Evolutionary conservation across 2,113 vertebrate genomes (phyloP).

Genomic region (Odontesthes bonariensis): DNA sequence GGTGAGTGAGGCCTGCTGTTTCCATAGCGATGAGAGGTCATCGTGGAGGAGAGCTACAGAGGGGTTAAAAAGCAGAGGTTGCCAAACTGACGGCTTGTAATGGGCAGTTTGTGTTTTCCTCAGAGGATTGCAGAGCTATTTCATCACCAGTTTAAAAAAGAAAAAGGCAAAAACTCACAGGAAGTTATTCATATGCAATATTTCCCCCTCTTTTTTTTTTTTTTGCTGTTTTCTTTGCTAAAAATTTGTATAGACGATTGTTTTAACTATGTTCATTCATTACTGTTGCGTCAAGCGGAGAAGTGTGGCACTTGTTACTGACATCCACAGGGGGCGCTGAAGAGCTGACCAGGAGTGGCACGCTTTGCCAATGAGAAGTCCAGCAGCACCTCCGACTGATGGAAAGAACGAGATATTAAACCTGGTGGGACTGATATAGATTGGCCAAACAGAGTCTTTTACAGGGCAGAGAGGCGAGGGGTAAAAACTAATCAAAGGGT

Average conservation of each 20-base stretch:
- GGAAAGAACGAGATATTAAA: conserved; percentile 19
- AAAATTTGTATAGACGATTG: neutral
- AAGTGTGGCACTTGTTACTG: conserved; percentile 47
- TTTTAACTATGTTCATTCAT: neutral
- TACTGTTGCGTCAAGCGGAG: neutral
- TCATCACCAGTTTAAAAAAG: neutral
- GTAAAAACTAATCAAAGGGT: conserved; percentile 1
- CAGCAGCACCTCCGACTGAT: conserved; percentile 72
- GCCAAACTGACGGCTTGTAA: neutral
- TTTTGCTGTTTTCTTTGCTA: too few relatives aligned
- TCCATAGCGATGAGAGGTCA: conserved; percentile 74
- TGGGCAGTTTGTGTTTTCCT: neutral
- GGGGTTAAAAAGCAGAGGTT: conserved; percentile 9
- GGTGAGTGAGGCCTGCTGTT: conserved; percentile 46
- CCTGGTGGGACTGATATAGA: neutral
- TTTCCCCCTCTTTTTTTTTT: neutral
- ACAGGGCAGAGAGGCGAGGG: neutral
- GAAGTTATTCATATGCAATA: neutral
- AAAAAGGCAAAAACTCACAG: neutral
- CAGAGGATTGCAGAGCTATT: too few relatives aligned
- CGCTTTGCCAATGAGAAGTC: conserved; percentile 47
- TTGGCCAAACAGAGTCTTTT: neutral
- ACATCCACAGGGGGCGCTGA: conserved; percentile 79
- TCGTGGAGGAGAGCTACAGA: conserved; percentile 62
- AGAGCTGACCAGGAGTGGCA: conserved; percentile 69